Base-by-base conservation (phyloP, 2,888 invertebrate genomes). In the Phaedon cochleariae region DNA sequence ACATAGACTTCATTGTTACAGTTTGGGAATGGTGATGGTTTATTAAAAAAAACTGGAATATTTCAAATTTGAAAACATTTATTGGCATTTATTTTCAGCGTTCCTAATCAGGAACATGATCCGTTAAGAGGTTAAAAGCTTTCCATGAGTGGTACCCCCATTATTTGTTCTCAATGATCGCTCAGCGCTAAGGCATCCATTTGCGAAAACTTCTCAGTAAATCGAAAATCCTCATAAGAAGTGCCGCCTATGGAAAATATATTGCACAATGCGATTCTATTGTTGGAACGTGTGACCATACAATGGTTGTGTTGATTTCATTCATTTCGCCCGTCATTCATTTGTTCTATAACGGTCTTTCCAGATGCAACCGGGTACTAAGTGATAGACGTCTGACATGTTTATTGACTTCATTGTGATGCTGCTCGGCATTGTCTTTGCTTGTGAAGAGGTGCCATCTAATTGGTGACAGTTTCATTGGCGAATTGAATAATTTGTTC, bases 261-360 rank as follows among this genome's bases (percentile, higher is more conserved):
- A 55, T 60, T 26, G 20, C 45, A 52, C 55, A 60, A 65, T 62
- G 53, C 46, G 69, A n/a, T 70, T 69, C 71, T 65, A 70, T 74
- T 72, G 74, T 73, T 73, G 61, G 53, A 67, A 72, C 71, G 74
- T 74, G 74, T 70, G 72, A 72, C 72, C 70, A 62, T 65, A 68
- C 65, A 70, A 62, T 62, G 12, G 41, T 15, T 41, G 41, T 15
- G 45, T 51, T 37, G 58, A 57, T 65, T 71, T 73, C 73, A 73
- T 74, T 74, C 74, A 74, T 71, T 72, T 66, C 41, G 68, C 64
- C 64, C 67, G 69, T 69, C 73, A 74, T 74, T 73, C 74, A 74
- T 74, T 74, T 73, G 65, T 68, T 67, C 65, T 64, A 71, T 71
- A 72, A 72, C 69, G 73, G 74, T 62, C 62, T 59, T 45, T 53